These are phyloP conservation scores for Chondrosia reniformis DNA, from an alignment of 37 sponge, comb jelly and placozoan genomes.

Conservation along the genomic window DNA sequence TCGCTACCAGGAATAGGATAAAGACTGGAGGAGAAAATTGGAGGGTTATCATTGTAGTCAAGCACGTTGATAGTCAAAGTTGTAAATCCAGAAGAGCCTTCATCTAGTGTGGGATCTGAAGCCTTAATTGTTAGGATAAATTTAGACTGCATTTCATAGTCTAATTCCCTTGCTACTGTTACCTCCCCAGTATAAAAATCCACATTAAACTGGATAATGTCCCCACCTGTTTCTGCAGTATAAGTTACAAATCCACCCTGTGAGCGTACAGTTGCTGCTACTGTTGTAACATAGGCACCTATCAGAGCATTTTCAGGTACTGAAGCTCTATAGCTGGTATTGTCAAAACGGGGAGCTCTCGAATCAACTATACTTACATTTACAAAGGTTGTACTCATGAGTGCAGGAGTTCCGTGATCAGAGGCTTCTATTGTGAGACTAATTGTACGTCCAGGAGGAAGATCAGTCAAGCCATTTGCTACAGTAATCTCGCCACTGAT, in stretches of 20 bases:
- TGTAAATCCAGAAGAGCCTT: neutral
- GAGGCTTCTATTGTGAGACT: constrained; percentile 28
- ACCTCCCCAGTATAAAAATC: constrained; percentile 46
- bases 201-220: constrained; percentile 35
- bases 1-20: constrained; percentile 29
- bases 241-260: constrained; percentile 5
- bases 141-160: constrained; percentile 31
- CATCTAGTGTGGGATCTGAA: constrained; percentile 11
- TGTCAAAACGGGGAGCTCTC: constrained; percentile 52
- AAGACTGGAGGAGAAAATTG: constrained; percentile 27
- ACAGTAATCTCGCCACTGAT: constrained; percentile 42
- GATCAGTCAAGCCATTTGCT: neutral
- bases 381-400: constrained; percentile 17
- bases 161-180: constrained; percentile 50
- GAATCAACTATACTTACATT: constrained; percentile 48
- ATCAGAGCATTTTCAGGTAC: constrained; percentile 24
- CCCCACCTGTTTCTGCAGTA: neutral
- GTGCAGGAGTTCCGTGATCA: constrained; percentile 48
- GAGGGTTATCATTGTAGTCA: constrained; percentile 53
- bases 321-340: constrained; percentile 26
- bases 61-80: constrained; percentile 19
- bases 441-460: constrained; percentile 15
- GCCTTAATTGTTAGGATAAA: constrained; percentile 26
- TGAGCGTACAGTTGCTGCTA: constrained; percentile 14
- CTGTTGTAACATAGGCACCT: constrained; percentile 26